Conservation (phyloP, 2,888 invertebrate genomes). For the Agrochola circellaris region DNA sequence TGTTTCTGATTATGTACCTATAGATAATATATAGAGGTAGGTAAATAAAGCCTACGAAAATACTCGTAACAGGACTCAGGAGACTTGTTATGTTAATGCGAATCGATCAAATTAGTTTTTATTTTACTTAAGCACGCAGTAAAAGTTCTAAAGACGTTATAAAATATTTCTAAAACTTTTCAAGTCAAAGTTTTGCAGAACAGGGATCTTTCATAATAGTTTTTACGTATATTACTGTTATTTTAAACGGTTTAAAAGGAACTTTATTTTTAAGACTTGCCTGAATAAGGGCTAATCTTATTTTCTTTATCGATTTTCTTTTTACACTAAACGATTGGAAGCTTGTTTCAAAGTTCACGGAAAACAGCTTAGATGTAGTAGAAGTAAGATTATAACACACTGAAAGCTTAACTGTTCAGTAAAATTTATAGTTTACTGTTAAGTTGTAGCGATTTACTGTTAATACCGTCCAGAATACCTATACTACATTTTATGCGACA, state of each 20-base stretch:
- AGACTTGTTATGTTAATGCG: constrained; percentile 43
- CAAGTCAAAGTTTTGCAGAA: constrained; percentile 26
- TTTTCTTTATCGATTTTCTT: background rate
- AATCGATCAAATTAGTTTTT: constrained; percentile 36
- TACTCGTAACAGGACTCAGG: background rate
- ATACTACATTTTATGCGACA: constrained; percentile 37
- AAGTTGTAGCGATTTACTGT: constrained; percentile 46
- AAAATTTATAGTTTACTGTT: constrained; percentile 38
- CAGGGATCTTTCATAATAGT: constrained; percentile 35
- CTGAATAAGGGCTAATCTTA: background rate
- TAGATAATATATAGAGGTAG: background rate
- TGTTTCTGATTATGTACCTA: background rate
- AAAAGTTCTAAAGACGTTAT: constrained; percentile 34
- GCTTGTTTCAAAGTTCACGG: background rate
- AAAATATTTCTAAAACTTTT: constrained; percentile 36
- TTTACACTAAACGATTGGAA: background rate
- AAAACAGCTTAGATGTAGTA: background rate
- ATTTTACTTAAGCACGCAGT: constrained; percentile 22
- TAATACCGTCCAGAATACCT: constrained; percentile 39
- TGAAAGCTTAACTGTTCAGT: constrained; percentile 15
- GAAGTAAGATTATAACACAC: constrained; percentile 6
- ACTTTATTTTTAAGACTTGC: background rate
- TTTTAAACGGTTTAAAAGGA: background rate
- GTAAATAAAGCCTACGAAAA: background rate
- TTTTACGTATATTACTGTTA: constrained; percentile 37